phyloP scores from a whole-genome alignment of 2,797 vertebrate genomes.

The Eptatretus atami region DNA sequence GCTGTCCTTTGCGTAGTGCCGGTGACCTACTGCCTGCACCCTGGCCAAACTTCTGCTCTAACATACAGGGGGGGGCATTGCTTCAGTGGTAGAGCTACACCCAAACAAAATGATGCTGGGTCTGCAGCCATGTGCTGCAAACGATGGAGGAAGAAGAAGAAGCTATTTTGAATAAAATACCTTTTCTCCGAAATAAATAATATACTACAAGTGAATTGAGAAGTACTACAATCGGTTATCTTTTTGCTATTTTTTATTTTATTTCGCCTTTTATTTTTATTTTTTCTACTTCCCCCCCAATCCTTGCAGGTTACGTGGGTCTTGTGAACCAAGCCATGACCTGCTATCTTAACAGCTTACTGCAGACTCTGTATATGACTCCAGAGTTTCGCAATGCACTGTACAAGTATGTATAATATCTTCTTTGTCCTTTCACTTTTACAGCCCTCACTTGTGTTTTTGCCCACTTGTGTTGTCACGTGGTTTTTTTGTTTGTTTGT shows the following conservation, averaged over 20 bases:
- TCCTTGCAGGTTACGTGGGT: constrained; percentile 51
- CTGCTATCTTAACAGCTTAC: constrained; percentile 89
- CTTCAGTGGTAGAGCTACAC: too few species aligned
- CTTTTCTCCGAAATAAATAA: neutral
- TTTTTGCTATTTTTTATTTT: neutral
- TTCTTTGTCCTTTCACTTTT: constrained; percentile 7
- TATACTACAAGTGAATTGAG: neutral
- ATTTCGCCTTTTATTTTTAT: too few species aligned
- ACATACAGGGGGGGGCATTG: too few species aligned
- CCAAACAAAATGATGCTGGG: too few species aligned
- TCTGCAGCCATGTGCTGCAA: too few species aligned
- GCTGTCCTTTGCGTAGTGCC: too few species aligned
- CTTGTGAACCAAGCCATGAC: constrained; percentile 98
- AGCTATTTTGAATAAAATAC: too few species aligned
- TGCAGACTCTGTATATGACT: constrained; percentile 94
- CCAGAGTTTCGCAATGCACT: constrained; percentile 94
- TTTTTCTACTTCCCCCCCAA: neutral
- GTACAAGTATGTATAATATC: constrained; percentile 48
- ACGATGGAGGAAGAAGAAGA: too few species aligned
- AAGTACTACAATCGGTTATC: neutral
- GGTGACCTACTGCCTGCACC: too few species aligned
- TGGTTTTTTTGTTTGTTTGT: neutral
- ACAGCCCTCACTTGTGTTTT: constrained; percentile 7
- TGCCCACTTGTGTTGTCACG: neutral
- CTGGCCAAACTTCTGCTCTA: too few species aligned